Evolutionary conservation across 2,797 vertebrate species (phyloP).

Genomic region (Pipistrellus pygmaeus): DNA sequence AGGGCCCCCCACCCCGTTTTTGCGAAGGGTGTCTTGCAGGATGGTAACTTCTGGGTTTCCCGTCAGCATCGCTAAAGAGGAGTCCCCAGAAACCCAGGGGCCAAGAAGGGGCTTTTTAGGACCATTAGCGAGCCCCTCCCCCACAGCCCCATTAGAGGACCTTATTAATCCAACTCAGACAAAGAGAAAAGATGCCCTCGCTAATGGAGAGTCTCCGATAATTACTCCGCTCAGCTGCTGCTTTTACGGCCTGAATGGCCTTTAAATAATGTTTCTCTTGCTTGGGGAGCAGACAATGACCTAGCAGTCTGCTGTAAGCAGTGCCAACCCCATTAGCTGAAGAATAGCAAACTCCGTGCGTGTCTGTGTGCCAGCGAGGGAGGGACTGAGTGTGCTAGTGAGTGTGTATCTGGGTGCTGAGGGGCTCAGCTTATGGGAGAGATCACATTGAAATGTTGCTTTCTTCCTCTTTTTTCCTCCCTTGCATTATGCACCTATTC

Average conservation of each 20-base stretch:
- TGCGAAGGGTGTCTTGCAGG: slow-evolving; percentile 86
- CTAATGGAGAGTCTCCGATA: slow-evolving; percentile 91
- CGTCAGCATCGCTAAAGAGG: slow-evolving; percentile 84
- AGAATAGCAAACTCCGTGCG: slow-evolving; percentile 87
- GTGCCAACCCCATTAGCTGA: slow-evolving; percentile 93
- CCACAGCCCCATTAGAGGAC: slow-evolving; percentile 90
- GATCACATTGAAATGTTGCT: slow-evolving; percentile 7
- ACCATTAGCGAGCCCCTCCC: slow-evolving; percentile 89
- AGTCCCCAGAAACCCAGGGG: slow-evolving; percentile 84
- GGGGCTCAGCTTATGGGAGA: slow-evolving; percentile 48
- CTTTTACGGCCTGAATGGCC: slow-evolving; percentile 91
- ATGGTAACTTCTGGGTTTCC: slow-evolving; percentile 86
- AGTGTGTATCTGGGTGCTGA: slow-evolving; percentile 55
- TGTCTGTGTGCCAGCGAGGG: slow-evolving; percentile 69
- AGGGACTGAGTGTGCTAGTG: slow-evolving; percentile 7
- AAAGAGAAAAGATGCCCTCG: slow-evolving; percentile 91
- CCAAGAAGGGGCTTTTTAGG: slow-evolving; percentile 89
- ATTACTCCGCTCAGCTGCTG: slow-evolving; percentile 91
- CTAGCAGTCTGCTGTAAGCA: slow-evolving; percentile 89
- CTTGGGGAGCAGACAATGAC: slow-evolving; percentile 89
- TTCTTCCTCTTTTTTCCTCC: neutral
- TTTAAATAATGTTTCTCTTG: slow-evolving; percentile 96
- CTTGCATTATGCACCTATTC: neutral
- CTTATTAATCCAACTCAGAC: slow-evolving; percentile 92
- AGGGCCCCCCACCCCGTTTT: slow-evolving; percentile 83